Evolutionary conservation across 2,888 invertebrate genomes (phyloP).

Genomic region (Hydrotaea diabolus): DNA sequence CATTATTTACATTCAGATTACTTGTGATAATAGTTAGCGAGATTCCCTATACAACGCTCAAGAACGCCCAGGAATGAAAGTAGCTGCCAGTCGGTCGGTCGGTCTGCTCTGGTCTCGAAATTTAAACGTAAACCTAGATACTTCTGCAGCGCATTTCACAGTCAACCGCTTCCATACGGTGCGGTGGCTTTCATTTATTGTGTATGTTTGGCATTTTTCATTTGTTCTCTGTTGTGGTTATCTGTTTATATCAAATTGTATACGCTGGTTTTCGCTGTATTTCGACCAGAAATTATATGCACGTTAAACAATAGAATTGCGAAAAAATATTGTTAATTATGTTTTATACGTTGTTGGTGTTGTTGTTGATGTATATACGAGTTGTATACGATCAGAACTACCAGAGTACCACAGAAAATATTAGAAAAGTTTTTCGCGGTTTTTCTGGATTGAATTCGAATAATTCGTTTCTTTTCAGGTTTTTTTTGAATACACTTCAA

Average conservation of each 20-base stretch:
- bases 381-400: background rate
- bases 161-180: background rate
- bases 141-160: slow-evolving; percentile 11
- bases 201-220: slow-evolving; percentile 5
- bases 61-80: background rate
- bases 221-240: slow-evolving; percentile 44
- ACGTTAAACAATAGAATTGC: slow-evolving; percentile 26
- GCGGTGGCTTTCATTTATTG: background rate
- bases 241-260: slow-evolving; percentile 45
- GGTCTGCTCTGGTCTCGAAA: too few species aligned
- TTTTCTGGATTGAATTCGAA: slow-evolving; percentile 8
- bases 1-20: slow-evolving; percentile 28
- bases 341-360: background rate
- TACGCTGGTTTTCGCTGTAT: slow-evolving; percentile 36
- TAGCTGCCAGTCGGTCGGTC: background rate
- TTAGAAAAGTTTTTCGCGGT: slow-evolving; percentile 36
- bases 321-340: slow-evolving; percentile 28
- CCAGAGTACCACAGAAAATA: slow-evolving; percentile 18
- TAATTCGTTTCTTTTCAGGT: background rate
- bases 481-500: slow-evolving; percentile 38
- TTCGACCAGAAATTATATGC: slow-evolving; percentile 37
- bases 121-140: background rate
- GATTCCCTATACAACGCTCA: background rate
- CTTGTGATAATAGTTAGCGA: background rate
- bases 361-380: too few species aligned